phyloP scores from a whole-genome alignment of 64 coral and sea anemone genomes.

The Montipora efflorescens region DNA sequence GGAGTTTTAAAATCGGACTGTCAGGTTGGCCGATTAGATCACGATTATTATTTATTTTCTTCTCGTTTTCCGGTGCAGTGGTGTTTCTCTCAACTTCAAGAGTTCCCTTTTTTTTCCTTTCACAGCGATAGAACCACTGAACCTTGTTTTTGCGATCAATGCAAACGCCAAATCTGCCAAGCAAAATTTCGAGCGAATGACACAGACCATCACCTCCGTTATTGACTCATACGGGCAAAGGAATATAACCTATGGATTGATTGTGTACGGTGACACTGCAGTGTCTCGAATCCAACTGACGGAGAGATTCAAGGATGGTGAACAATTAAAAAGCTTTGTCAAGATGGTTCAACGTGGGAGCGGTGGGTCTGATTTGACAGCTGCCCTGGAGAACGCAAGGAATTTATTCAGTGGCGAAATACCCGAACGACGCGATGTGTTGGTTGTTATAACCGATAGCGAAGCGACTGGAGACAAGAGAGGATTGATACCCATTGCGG shows the following conservation, averaged over 20 bases:
- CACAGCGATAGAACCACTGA: constrained; percentile 64
- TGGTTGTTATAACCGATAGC: constrained; percentile 75
- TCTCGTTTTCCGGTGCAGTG: no score
- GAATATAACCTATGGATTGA: constrained; percentile 75
- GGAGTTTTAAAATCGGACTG: no score
- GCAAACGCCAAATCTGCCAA: constrained; percentile 63
- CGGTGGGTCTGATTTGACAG: constrained; percentile 34
- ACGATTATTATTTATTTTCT: no score
- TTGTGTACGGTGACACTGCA: constrained; percentile 71
- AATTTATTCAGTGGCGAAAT: constrained; percentile 44
- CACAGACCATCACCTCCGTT: constrained; percentile 71
- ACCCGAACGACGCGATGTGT: constrained; percentile 43
- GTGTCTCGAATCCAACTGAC: constrained; percentile 76
- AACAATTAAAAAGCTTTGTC: constrained; percentile 58
- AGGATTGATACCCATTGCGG: background rate
- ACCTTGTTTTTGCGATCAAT: constrained; percentile 82
- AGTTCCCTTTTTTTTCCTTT: background rate
- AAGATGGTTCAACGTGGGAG: constrained; percentile 1
- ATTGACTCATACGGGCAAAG: constrained; percentile 79
- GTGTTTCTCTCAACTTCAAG: no score
- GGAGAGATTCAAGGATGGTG: constrained; percentile 59
- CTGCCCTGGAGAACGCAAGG: constrained; percentile 42
- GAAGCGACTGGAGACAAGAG: constrained; percentile 56
- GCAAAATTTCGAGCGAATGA: constrained; percentile 69
- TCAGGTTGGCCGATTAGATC: no score